phyloP scores from a whole-genome alignment of 37 sponge, comb jelly and placozoan genomes.

The Geodia barretti region DNA sequence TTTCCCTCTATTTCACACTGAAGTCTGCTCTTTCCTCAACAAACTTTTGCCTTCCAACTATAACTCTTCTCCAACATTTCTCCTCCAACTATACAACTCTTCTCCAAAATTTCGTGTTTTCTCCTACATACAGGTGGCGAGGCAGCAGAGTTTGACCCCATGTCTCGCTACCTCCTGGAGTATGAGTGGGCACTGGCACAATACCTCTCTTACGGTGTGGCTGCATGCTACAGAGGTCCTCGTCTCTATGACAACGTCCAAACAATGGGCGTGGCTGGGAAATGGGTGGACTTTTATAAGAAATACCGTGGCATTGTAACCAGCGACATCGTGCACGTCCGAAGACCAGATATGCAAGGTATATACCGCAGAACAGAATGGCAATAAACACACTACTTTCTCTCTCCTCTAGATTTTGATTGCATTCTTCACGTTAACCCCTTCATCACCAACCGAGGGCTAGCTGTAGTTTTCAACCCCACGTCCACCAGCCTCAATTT shows the following conservation, averaged over 20 bases:
- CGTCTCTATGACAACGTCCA: slow-evolving; percentile 32
- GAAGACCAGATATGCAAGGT: slow-evolving; percentile 78
- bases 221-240: slow-evolving; percentile 59
- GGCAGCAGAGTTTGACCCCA: slow-evolving; percentile 62
- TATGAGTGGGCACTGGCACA: slow-evolving; percentile 77
- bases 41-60: background rate
- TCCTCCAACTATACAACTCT: too few species aligned
- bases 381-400: background rate
- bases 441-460: slow-evolving; percentile 37
- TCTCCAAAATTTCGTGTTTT: too few species aligned
- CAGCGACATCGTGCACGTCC: slow-evolving; percentile 70
- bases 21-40: too few species aligned
- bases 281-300: slow-evolving; percentile 71
- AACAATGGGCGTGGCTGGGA: slow-evolving; percentile 29
- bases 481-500: slow-evolving; percentile 7
- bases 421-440: slow-evolving; percentile 68
- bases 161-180: slow-evolving; percentile 29
- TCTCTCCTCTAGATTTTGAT: slow-evolving; percentile 40
- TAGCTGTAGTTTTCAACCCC: slow-evolving; percentile 67
- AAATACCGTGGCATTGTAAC: slow-evolving; percentile 61
- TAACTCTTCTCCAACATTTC: too few species aligned
- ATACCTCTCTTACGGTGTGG: slow-evolving; percentile 67
- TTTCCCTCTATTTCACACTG: too few species aligned
- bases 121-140: slow-evolving; percentile 23
- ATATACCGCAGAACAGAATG: background rate